phyloP scores from a whole-genome alignment of 2,113 vertebrate genomes.

The Enhydra lutris region DNA sequence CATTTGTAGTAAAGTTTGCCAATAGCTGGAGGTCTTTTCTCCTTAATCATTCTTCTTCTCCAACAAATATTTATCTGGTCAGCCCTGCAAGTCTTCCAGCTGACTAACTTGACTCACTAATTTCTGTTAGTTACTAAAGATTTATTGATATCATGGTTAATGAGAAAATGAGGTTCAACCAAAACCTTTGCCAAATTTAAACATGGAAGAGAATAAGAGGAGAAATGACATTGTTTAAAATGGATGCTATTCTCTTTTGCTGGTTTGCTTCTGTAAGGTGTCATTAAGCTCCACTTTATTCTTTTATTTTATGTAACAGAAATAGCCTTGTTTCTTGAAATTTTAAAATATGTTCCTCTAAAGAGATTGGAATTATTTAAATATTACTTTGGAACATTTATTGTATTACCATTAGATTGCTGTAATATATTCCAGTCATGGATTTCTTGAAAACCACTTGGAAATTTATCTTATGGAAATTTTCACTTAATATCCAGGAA shows the following conservation, averaged over 20 bases:
- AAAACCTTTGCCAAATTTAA: not conserved
- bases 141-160: not conserved
- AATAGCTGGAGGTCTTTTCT: not conserved
- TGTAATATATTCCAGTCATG: not conserved
- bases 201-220: not conserved
- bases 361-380: constrained; percentile 4
- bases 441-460: not conserved
- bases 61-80: not conserved
- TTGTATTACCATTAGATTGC: not conserved
- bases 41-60: not conserved
- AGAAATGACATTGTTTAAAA: not conserved
- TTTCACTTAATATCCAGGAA: not conserved
- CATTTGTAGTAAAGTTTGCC: not conserved
- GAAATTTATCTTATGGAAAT: not conserved
- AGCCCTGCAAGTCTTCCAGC: not conserved
- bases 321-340: not conserved
- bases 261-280: not conserved
- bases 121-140: not conserved
- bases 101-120: not conserved
- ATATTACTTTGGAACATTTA: not conserved
- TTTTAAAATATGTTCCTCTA: not conserved
- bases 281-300: not conserved
- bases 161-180: not conserved
- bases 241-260: not conserved
- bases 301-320: not conserved